Evolutionary conservation across 2,888 invertebrate genomes (phyloP).

Genomic region (Drosophila setosimentum): DNA sequence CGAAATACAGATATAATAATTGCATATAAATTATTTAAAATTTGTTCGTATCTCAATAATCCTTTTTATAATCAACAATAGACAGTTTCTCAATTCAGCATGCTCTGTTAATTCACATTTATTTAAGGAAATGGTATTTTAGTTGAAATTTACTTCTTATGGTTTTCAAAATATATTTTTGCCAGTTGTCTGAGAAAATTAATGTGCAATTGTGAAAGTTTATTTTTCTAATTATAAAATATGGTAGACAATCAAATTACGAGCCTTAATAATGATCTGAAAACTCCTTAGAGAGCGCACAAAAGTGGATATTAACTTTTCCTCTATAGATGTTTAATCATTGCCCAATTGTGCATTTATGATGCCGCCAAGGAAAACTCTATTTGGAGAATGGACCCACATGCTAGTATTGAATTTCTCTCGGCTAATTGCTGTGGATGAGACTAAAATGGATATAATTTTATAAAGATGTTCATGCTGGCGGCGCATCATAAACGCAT

Average conservation of each 20-base stretch:
- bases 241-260: conserved; percentile 7
- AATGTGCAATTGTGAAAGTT: conserved; percentile 14
- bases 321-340: conserved; percentile 55
- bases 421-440: conserved; percentile 72
- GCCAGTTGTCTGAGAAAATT: background rate
- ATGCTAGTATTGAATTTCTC: conserved; percentile 76
- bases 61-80: background rate
- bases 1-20: background rate
- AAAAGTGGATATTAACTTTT: conserved; percentile 56
- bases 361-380: conserved; percentile 48
- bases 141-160: background rate
- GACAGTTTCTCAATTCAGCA: background rate
- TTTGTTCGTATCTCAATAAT: background rate
- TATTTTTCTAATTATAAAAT: background rate
- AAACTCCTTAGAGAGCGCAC: conserved; percentile 41
- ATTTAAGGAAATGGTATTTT: background rate
- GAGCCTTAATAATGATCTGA: conserved; percentile 24
- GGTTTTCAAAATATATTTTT: background rate
- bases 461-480: conserved; percentile 54
- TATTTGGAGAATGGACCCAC: conserved; percentile 72
- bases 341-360: conserved; percentile 60
- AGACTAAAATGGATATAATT: conserved; percentile 64
- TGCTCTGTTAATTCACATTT: background rate
- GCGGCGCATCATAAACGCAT: conserved; percentile 66
- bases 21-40: background rate